Conservation (phyloP, 2,113 vertebrate genomes). For the Syngnathus scovelli region DNA sequence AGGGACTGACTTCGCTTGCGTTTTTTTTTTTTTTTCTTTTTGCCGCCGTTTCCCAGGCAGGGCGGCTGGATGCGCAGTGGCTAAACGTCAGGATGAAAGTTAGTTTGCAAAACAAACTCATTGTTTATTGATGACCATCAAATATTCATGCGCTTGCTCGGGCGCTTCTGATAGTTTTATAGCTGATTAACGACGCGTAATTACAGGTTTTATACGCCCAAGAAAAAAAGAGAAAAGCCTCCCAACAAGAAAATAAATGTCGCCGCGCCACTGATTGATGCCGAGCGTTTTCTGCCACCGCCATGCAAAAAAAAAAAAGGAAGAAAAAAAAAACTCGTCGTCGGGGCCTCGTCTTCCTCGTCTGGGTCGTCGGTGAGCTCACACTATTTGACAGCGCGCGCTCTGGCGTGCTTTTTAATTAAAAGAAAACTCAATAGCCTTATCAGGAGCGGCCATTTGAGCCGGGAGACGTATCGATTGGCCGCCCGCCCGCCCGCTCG, state of each 20-base stretch:
- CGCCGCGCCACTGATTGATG: conserved; percentile 48
- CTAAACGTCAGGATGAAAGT: conserved; percentile 5
- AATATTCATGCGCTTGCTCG: conserved; percentile 9
- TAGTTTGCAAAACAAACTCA: conserved; percentile 13
- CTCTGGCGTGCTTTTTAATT: conserved; percentile 67
- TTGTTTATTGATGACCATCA: conserved; percentile 11
- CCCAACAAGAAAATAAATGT: conserved; percentile 41
- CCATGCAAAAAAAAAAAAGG: conserved; percentile 29
- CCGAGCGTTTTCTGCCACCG: conserved; percentile 33
- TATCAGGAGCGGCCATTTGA: conserved; percentile 68
- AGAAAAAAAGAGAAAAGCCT: conserved; percentile 1
- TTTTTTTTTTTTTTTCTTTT: neutral
- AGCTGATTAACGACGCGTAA: conserved; percentile 38
- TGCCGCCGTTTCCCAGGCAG: no score
- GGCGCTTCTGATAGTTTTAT: conserved; percentile 25
- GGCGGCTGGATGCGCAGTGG: neutral
- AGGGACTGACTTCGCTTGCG: neutral
- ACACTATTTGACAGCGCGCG: conserved; percentile 42
- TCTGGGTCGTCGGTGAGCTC: conserved; percentile 15
- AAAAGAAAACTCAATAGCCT: conserved; percentile 71
- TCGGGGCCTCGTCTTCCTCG: conserved; percentile 14
- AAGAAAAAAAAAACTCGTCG: neutral
- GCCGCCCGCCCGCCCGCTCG: conserved; percentile 27
- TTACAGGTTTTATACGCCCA: conserved; percentile 22
- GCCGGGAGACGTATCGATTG: conserved; percentile 62